Base-by-base conservation (phyloP, 1,140 invertebrate genomes). In the Eriosoma lanigerum region DNA sequence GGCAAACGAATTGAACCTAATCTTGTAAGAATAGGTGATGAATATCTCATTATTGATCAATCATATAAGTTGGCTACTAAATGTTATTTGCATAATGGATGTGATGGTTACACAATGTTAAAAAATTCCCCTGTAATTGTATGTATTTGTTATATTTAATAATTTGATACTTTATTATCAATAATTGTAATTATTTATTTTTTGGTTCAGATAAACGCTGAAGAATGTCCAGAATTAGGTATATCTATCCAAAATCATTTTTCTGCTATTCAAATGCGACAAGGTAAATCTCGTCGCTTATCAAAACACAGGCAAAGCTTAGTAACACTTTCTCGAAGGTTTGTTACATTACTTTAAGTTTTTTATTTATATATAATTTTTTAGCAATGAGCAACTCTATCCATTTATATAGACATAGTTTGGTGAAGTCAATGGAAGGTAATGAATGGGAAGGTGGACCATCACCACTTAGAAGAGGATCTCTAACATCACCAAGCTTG, bases 171-270 rank as follows among this genome's bases (percentile, higher is more conserved):
- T 50, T 46, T 54, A 38, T 44, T 76, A 10, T n/a, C n/a, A n/a
- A n/a, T 52, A 17, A 32, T 56, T 38, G 0, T 68, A 3, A 60
- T 15, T 83, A 60, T 62, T 5, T 17, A 15, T 26, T 29, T 56
- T 72, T 17, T 5, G 66, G 82, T 83, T 2, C 83, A 95, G 93
- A 88, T 94, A 64, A 90, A 90, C 83, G 92, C 93, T 80, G 94
- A 96, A 84, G 90, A 92, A 85, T 93, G 93, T 84, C 92, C 93
- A 0, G 91, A 93, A 84, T 86, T 96, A 62, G 91, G 92, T 17
- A 90, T 93, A 82, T 90, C 93, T 1, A 88, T 96, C 56, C 92
- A 94, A 86, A 96, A 96, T 87, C 94, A 96, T 86, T 96, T 96
- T 86, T 89, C 93, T 81, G 91, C 94, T 6, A 94, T 96, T 81